Evolutionary conservation across 2,113 vertebrate species (phyloP), one percentile per base, ranked within the genome.

Genomic region (Chaetodon trifascialis): DNA sequence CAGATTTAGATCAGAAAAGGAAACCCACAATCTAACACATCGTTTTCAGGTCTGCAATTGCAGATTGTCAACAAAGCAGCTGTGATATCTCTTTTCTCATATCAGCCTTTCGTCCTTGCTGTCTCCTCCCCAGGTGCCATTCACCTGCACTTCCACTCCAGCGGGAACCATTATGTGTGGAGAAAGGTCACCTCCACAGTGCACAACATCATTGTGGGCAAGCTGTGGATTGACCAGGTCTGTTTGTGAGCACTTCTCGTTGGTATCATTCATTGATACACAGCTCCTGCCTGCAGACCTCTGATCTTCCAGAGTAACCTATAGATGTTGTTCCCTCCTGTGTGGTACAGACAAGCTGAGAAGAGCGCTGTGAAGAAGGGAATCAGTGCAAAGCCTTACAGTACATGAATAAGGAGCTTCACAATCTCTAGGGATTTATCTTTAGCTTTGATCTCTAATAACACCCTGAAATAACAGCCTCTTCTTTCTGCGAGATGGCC

Each of bases 171-270:
- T 94, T 99, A 99, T 0, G 95, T 99, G 64, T 99, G 98, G 98
- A 96, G 96, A 85, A 99, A 99, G 80, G 97, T 99, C 93, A 99
- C 98, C 62, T 99, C 98, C 14, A 99, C 98, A 0, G 98, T 99
- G 66, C 98, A 99, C 93, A 99, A 99, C 93, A 99, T 99, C 94
- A 99, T 99, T 0, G 98, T 99, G 89, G 98, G 98, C 87, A 99
- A 98, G 89, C 97, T 99, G 82, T 99, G 98, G 98, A 99, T 99
- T 0, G 98, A 99, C 93, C 98, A 99, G 98, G 98, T 99, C 14
- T 58, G 95, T 87, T 82, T 71, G 25, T 76, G 21, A 49, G 44
- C 49, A 6, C 14, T 21, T 73, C 47, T 60, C 7, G 60, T 52
- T 79, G 11, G 12, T 79, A 42, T 44, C n/a, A 11, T 23, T 23